Percentiles rank a stretch among this genome's conserved stretches.
These are phyloP conservation scores for Atherinomorus stipes DNA, from an alignment of 2,113 vertebrate genomes.

Conservation along the genomic window DNA sequence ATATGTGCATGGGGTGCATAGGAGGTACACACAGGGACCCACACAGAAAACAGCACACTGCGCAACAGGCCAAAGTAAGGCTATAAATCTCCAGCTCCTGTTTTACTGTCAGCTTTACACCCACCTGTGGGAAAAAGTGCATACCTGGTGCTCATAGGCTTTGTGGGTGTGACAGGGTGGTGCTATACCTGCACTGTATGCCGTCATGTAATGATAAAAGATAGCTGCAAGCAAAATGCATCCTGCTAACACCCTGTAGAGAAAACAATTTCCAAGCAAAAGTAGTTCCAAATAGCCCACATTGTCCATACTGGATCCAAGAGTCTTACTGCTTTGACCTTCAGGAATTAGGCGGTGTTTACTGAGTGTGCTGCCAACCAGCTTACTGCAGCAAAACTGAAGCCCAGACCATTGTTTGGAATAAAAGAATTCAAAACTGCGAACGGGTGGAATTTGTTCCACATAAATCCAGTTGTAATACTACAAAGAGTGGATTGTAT, in stretches of 20 bases:
- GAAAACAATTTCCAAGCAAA: constrained; percentile 46
- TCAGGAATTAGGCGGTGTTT: constrained; percentile 63
- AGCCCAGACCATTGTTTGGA: constrained; percentile 56
- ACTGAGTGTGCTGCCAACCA: constrained; percentile 35
- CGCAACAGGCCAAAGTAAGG: neutral
- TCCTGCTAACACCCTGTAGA: constrained; percentile 39
- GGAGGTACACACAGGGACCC: neutral
- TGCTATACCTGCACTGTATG: constrained; percentile 8
- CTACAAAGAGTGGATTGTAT: constrained; percentile 47
- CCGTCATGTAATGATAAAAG: constrained; percentile 28
- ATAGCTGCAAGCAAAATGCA: constrained; percentile 40
- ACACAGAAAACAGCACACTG: neutral
- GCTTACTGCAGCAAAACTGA: constrained; percentile 61
- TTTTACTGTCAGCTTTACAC: neutral
- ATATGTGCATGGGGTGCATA: neutral
- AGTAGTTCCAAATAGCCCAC: constrained; percentile 24
- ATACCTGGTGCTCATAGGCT: constrained; percentile 4
- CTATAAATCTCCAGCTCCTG: neutral
- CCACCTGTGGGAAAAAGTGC: constrained; percentile 17
- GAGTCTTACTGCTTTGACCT: constrained; percentile 64
- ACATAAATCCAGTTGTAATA: constrained; percentile 63
- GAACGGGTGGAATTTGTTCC: constrained; percentile 60
- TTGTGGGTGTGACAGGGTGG: constrained; percentile 29
- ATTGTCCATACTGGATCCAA: constrained; percentile 43
- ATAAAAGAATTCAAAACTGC: constrained; percentile 52